Base-by-base conservation (phyloP, 2,888 invertebrate species). In the Caenorhabditis sp. region DNA sequence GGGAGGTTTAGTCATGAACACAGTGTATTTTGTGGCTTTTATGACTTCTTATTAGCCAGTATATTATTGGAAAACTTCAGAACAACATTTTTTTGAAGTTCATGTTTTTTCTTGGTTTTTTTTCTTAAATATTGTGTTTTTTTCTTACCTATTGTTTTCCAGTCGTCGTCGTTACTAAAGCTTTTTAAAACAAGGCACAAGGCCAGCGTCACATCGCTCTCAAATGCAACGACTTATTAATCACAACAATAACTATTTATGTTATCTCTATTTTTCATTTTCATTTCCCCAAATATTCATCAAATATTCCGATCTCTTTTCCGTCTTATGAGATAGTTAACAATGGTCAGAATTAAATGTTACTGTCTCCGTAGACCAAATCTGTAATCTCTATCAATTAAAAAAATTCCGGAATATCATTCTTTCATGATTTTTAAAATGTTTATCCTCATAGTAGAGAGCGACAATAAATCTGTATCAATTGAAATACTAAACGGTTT, bases 141-240 rank as follows among this genome's bases (percentile, higher is more conserved):
- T 32, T 32, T 32, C 4, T 53, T 35, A 28, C 51, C n/a, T n/a
- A n/a, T 15, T 28, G 11, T 56, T 69, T 69, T 78, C 64, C 64
- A 78, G 60, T 53, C 78, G 78, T 20, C 78, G 78, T 70, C 78
- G 78, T 56, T 78, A 78, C 70, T 78, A 70, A 50, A 70, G 35
- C 13, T 32, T 40, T 6, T 44, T 40, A 26, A 55, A 22, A 44
- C 55, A 64, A 9, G 26, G 35, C 22, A n/a, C n/a, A n/a, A n/a
- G n/a, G n/a, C n/a, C n/a, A n/a, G n/a, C n/a, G n/a, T n/a, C n/a
- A n/a, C n/a, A n/a, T n/a, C n/a, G n/a, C n/a, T n/a, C n/a, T n/a
- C n/a, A n/a, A n/a, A n/a, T n/a, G n/a, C n/a, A n/a, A n/a, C 32
- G 2, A 35, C 28, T 18, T 8, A 44, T 44, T 20, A 20, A 26